Evolutionary conservation across 2,797 vertebrate genomes (phyloP).

Genomic region (Knipowitschia caucasica): DNA sequence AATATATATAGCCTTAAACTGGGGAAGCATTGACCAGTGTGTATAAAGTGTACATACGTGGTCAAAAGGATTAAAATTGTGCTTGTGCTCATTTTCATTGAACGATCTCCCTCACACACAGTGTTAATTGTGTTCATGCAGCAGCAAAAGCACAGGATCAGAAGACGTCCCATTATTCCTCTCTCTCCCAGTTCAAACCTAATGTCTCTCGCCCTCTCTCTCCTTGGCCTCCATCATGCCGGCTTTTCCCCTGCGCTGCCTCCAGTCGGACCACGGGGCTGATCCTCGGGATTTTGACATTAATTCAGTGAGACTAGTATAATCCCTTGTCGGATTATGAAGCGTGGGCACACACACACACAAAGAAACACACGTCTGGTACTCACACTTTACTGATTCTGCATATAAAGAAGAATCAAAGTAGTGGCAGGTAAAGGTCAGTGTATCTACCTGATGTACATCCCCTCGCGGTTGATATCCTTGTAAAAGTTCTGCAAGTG

Average conservation of each 20-base stretch:
- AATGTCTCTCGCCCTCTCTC: slow-evolving; percentile 22
- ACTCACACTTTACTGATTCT: slow-evolving; percentile 13
- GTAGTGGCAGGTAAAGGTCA: slow-evolving; percentile 16
- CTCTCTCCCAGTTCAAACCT: slow-evolving; percentile 13
- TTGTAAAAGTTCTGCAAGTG: slow-evolving; percentile 95
- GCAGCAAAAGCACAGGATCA: too few species aligned
- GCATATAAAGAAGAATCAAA: slow-evolving; percentile 16
- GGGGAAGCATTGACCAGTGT: too few species aligned
- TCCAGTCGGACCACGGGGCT: slow-evolving; percentile 64
- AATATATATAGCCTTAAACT: too few species aligned
- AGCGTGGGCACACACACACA: slow-evolving; percentile 21
- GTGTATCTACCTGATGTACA: slow-evolving; percentile 94
- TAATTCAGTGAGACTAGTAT: slow-evolving; percentile 75
- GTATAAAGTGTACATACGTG: too few species aligned
- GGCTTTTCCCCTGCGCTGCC: slow-evolving; percentile 30
- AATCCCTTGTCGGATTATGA: slow-evolving; percentile 79
- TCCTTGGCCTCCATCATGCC: slow-evolving; percentile 33
- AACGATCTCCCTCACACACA: too few species aligned
- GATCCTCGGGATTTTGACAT: slow-evolving; percentile 78
- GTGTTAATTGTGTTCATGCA: too few species aligned
- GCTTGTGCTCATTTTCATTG: too few species aligned
- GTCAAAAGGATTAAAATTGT: too few species aligned
- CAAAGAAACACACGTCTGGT: slow-evolving; percentile 12
- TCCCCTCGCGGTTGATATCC: slow-evolving; percentile 94
- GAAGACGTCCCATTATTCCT: slow-evolving; percentile 21